Conservation (phyloP, 2,888 invertebrate genomes). For the Marronus borbonicus region DNA sequence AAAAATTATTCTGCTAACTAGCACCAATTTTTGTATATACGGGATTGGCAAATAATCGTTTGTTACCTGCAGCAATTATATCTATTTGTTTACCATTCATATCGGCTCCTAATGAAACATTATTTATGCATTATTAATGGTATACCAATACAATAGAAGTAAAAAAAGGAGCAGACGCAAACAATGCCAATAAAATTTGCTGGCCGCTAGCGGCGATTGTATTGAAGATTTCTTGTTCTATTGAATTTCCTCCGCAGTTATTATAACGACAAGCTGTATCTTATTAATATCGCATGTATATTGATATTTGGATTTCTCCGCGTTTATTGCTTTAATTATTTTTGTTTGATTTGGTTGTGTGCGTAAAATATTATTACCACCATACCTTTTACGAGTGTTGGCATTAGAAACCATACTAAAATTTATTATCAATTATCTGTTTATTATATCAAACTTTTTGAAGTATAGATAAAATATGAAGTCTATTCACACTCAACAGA, state of each 20-base stretch:
- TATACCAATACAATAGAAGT: not conserved
- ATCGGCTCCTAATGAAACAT: not conserved
- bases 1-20: not conserved
- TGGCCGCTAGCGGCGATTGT: not conserved
- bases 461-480: too few species aligned
- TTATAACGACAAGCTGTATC: not conserved
- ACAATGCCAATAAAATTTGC: not conserved
- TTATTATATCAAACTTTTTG: too few species aligned
- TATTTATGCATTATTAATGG: slow-evolving; percentile 4
- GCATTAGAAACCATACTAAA: too few species aligned
- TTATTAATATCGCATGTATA: not conserved
- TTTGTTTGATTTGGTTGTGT: too few species aligned
- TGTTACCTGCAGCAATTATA: not conserved
- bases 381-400: too few species aligned
- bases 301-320: not conserved
- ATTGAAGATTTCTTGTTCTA: slow-evolving; percentile 7
- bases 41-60: slow-evolving; percentile 6
- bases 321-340: too few species aligned
- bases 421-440: too few species aligned
- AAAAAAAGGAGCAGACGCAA: not conserved
- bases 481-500: too few species aligned
- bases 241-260: not conserved
- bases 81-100: not conserved
- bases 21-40: not conserved
- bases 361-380: too few species aligned